These are phyloP conservation scores for Dipus sagitta DNA, from an alignment of 2,797 vertebrate species.

Conservation along the genomic window DNA sequence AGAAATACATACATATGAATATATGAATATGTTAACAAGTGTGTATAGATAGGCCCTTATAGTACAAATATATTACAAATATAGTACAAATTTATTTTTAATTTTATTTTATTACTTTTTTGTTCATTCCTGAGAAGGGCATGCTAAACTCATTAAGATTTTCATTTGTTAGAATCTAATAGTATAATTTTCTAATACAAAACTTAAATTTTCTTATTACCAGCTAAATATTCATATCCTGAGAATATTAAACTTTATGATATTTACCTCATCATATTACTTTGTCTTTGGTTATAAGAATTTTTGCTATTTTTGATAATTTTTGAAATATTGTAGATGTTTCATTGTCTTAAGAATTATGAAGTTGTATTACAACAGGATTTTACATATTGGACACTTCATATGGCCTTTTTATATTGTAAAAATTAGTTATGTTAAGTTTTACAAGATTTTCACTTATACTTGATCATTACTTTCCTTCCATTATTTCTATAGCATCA, in stretches of 20 bases:
- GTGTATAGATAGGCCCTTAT: background rate
- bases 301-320: background rate
- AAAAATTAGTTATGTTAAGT: background rate
- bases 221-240: background rate
- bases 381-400: background rate
- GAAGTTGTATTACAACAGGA: background rate
- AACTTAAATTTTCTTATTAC: background rate
- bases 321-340: background rate
- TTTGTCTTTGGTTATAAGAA: background rate
- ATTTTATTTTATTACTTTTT: background rate
- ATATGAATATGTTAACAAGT: background rate
- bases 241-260: background rate
- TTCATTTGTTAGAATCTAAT: background rate
- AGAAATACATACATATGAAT: background rate
- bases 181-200: background rate
- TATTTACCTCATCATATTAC: background rate
- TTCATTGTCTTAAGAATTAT: background rate
- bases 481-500: background rate
- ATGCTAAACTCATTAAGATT: background rate
- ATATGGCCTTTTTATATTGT: background rate
- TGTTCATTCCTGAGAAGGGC: background rate
- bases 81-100: background rate
- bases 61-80: background rate
- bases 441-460: background rate
- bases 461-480: background rate